Percentiles rank a stretch among this genome's conserved stretches.
These are phyloP conservation scores for Spinus pinus DNA, from an alignment of 2,797 vertebrate genomes.

Conservation along the genomic window DNA sequence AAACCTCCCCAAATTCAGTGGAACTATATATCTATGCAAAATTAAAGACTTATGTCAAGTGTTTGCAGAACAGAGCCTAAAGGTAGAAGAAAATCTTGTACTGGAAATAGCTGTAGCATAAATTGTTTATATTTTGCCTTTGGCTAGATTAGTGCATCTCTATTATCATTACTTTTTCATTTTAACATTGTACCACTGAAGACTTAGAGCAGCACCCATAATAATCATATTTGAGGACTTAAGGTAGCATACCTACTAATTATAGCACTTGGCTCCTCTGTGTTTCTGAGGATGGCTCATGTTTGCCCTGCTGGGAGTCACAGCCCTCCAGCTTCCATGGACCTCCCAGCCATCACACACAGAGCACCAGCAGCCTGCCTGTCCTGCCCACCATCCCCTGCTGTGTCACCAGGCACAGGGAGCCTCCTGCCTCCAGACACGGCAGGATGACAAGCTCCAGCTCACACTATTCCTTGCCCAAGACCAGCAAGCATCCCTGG, in stretches of 20 bases:
- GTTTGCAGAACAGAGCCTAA: constrained; percentile 10
- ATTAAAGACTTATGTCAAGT: constrained; percentile 15
- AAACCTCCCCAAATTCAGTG: not conserved
- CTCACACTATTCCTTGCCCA: not conserved
- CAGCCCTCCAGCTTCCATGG: not conserved
- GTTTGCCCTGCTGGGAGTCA: not conserved
- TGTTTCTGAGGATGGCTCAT: not conserved
- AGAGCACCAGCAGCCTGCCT: accelerated
- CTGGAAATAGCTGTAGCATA: constrained; percentile 19
- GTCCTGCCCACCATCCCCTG: accelerated
- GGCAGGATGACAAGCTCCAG: not conserved
- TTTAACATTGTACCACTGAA: not conserved
- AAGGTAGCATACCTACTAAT: not conserved
- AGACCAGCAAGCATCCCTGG: not conserved
- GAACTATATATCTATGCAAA: not conserved
- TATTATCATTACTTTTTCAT: constrained; percentile 41
- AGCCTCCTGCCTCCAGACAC: not conserved
- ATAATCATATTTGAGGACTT: not conserved
- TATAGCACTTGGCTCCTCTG: not conserved
- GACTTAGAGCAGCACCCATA: not conserved
- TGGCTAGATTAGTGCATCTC: not conserved
- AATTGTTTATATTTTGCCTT: constrained; percentile 48
- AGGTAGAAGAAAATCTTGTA: not conserved
- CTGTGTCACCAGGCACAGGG: accelerated
- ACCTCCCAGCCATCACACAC: not conserved